These are phyloP conservation scores for Leptinotarsa juncta DNA, from an alignment of 2,888 invertebrate species.

Conservation along the genomic window DNA sequence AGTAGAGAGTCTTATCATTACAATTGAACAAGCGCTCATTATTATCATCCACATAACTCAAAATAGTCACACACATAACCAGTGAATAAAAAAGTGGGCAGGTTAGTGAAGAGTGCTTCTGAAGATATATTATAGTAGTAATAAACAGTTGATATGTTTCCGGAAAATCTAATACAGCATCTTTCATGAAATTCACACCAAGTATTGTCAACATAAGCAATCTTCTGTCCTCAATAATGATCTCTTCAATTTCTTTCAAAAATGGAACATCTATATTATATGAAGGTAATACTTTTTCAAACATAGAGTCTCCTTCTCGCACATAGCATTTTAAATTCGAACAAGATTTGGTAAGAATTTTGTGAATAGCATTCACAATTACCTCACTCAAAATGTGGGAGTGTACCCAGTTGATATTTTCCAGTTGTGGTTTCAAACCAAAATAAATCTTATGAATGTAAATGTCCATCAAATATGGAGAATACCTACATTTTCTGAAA, in stretches of 20 bases:
- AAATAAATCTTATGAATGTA: constrained; percentile 73
- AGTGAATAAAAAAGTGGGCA: constrained; percentile 70
- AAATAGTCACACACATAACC: constrained; percentile 68
- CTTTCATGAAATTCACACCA: neutral
- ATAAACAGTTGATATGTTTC: constrained; percentile 72
- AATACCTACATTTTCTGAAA: constrained; percentile 72
- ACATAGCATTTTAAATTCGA: constrained; percentile 56
- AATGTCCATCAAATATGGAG: constrained; percentile 78
- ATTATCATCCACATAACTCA: neutral
- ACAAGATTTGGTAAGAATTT: constrained; percentile 55
- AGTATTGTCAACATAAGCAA: constrained; percentile 54
- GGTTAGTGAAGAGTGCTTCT: constrained; percentile 61
- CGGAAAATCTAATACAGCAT: constrained; percentile 67
- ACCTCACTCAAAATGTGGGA: constrained; percentile 72
- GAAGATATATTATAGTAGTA: constrained; percentile 72
- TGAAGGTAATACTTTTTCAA: constrained; percentile 41
- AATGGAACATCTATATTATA: constrained; percentile 56
- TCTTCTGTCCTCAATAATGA: constrained; percentile 53
- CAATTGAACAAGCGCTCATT: neutral
- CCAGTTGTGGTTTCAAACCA: constrained; percentile 75
- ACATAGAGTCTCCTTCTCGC: constrained; percentile 53
- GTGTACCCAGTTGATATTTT: constrained; percentile 73
- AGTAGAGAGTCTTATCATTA: neutral
- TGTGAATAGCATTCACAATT: constrained; percentile 72
- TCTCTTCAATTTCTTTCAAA: constrained; percentile 57